Percentiles rank a stretch among this genome's conserved stretches.
These are phyloP conservation scores for Cryptotermes secundus DNA, from an alignment of 1,140 invertebrate species.

Conservation along the genomic window DNA sequence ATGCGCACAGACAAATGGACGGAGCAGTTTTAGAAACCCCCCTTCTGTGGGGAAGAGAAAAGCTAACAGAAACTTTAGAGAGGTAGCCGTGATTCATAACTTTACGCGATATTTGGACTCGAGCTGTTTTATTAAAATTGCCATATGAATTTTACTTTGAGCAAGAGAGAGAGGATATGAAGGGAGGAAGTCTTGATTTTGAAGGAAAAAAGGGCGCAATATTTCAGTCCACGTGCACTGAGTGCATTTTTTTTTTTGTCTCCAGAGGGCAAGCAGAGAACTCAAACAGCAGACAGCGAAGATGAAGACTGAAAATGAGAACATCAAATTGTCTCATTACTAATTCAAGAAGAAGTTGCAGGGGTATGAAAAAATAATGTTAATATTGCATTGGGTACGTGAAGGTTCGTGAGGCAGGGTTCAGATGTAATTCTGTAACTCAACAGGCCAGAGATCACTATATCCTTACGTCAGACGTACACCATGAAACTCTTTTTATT, in stretches of 20 bases:
- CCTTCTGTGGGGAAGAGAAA: too few species aligned
- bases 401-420: not conserved
- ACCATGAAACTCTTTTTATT: too few species aligned
- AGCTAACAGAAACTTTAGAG: too few species aligned
- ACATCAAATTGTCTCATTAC: constrained; percentile 15
- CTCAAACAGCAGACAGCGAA: not conserved
- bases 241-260: not conserved
- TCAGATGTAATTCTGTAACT: not conserved
- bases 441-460: too few species aligned
- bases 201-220: too few species aligned
- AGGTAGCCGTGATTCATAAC: too few species aligned
- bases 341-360: not conserved
- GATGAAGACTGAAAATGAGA: not conserved
- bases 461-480: too few species aligned
- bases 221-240: not conserved
- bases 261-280: not conserved
- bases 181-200: not conserved
- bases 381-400: not conserved
- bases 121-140: not conserved
- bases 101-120: not conserved
- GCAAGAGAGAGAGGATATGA: not conserved
- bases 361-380: not conserved
- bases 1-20: too few species aligned
- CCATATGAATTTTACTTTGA: not conserved
- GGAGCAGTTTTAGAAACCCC: too few species aligned